phyloP scores from a whole-genome alignment of 2,797 vertebrate genomes.

The Austrolebias charrua region DNA sequence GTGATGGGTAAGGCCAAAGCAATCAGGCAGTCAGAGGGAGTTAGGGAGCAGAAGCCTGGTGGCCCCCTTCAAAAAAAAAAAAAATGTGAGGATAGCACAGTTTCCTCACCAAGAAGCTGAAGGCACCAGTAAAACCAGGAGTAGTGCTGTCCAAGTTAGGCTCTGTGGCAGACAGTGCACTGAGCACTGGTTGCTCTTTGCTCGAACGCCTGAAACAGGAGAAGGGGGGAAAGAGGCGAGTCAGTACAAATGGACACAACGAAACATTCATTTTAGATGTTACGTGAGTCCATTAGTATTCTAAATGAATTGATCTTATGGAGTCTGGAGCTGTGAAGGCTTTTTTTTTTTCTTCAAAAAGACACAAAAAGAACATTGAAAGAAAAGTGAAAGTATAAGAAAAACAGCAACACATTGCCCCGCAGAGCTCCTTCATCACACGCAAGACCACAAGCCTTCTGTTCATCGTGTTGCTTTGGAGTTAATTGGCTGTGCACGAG shows the following conservation, averaged over 20 bases:
- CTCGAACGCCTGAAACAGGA: conserved; percentile 85
- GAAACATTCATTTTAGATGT: conserved; percentile 25
- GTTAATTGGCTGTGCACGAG: conserved; percentile 71
- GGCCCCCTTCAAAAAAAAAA: conserved; percentile 50
- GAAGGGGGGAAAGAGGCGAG: conserved; percentile 1
- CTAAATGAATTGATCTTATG: conserved; percentile 8
- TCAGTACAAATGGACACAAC: conserved; percentile 16
- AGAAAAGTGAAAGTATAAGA: background rate
- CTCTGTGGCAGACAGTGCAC: conserved; percentile 75
- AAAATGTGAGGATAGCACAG: conserved; percentile 52
- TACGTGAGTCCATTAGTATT: conserved; percentile 22
- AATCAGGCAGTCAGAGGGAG: conserved; percentile 70
- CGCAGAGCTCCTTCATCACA: conserved; percentile 33
- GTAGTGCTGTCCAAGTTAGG: conserved; percentile 80
- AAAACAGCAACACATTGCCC: conserved; percentile 13
- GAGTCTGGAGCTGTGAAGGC: background rate
- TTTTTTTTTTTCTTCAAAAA: background rate
- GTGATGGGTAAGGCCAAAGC: conserved; percentile 69
- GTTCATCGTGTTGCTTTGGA: conserved; percentile 51
- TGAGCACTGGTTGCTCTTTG: conserved; percentile 87
- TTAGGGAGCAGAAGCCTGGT: conserved; percentile 50
- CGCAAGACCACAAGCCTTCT: conserved; percentile 37
- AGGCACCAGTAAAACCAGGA: conserved; percentile 88
- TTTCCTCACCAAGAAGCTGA: conserved; percentile 86
- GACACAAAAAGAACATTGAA: conserved; percentile 4